Base-by-base conservation (phyloP, 2,797 vertebrate species). In the Manis pentadactyla region DNA sequence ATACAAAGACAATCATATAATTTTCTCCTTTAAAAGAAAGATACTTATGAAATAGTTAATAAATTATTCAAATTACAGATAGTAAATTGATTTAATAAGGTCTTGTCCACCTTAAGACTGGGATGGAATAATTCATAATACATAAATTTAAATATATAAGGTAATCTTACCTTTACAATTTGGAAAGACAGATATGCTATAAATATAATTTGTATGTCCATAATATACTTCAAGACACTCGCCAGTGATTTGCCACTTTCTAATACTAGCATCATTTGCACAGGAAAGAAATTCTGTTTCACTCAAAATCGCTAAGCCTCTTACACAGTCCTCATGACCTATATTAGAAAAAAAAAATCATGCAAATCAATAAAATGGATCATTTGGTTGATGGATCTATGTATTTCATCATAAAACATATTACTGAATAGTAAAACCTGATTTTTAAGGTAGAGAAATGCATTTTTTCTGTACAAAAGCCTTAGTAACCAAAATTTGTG, bases 311-410 rank as follows among this genome's bases (percentile, higher is more conserved):
- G 99, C 99, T 83, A 99, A 98, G 42, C 99, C 99, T 97, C 99
- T 98, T 59, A 99, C 99, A 98, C 99, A 99, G 94, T 99, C 99
- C 98, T 99, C 99, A 15, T 99, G 99, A 59, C 99, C 99, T 99
- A 88, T 39, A 97, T 71, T 90, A 94, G 19, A 89, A 51, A 96
- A 31, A 31, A 94, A 96, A 66, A 89, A 91, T 23, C 81, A 88
- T 15, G 18, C 25, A 79, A 37, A 92, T 96, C 90, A 97, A 88
- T 39, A 73, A 53, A 86, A 83, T 49, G 18, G 46, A 84, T 51
- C 19, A 84, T 88, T 69, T 93, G 31, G 9, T 23, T 87, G 73
- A 94, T 27, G 61, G 29, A 23, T 59, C 39, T 93, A 39, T 39
- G 18, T 39, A 87, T 77, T 93, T 75, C 18, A 92, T 37, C 84